These are phyloP conservation scores for Microchrysa polita DNA, from an alignment of 2,888 invertebrate genomes.

Conservation along the genomic window DNA sequence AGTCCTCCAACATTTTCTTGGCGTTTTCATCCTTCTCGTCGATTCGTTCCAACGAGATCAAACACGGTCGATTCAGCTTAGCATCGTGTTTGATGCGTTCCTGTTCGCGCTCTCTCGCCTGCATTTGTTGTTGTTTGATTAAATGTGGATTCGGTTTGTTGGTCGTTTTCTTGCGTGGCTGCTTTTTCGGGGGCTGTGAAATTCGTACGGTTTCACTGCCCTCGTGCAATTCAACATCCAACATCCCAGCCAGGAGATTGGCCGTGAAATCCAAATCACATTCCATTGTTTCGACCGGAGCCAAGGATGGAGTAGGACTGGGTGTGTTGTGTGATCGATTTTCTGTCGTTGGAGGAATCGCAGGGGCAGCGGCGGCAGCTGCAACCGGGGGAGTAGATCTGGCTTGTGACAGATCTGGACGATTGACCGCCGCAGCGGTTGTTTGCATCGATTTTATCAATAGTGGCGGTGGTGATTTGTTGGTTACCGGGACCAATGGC, in stretches of 20 bases:
- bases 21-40: slow-evolving; percentile 53
- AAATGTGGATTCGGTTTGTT: slow-evolving; percentile 62
- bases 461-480: not conserved
- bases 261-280: slow-evolving; percentile 55
- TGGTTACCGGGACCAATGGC: not conserved
- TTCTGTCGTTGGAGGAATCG: not conserved
- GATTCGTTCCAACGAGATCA: slow-evolving; percentile 56
- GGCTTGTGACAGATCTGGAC: not conserved
- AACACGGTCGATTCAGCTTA: slow-evolving; percentile 59
- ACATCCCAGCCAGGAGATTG: slow-evolving; percentile 59
- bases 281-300: slow-evolving; percentile 46
- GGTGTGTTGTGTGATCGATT: not conserved
- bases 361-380: not conserved
- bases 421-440: not conserved
- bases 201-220: slow-evolving; percentile 40
- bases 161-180: slow-evolving; percentile 62
- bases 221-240: slow-evolving; percentile 61
- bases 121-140: slow-evolving; percentile 57
- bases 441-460: not conserved
- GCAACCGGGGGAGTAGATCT: not conserved
- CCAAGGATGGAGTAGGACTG: slow-evolving; percentile 10
- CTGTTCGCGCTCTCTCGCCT: slow-evolving; percentile 59
- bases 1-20: slow-evolving; percentile 26
- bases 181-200: slow-evolving; percentile 55
- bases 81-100: slow-evolving; percentile 57